These are phyloP conservation scores for Limnodromus scolopaceus DNA, from an alignment of 2,797 vertebrate species.

Conservation along the genomic window DNA sequence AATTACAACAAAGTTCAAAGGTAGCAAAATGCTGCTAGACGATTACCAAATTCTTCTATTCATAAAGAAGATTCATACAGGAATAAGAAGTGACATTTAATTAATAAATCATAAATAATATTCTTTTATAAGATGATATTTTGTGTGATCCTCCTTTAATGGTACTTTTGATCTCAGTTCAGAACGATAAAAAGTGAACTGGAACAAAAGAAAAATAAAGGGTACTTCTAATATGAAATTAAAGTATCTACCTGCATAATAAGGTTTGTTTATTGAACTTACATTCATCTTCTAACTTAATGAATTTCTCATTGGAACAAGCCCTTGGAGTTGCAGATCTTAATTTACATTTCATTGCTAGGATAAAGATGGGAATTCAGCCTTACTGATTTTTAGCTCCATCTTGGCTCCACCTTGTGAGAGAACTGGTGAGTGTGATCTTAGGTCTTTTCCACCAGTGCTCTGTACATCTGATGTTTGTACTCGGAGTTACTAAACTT, in stretches of 20 bases:
- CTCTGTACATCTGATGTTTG: background rate
- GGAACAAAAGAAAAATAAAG: background rate
- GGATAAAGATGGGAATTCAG: background rate
- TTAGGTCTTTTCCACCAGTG: background rate
- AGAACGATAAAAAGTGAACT: background rate
- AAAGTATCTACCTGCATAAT: background rate
- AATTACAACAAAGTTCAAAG: background rate
- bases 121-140: background rate
- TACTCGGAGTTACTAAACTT: background rate
- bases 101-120: background rate
- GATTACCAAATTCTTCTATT: background rate
- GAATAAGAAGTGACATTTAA: background rate
- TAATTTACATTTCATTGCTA: background rate
- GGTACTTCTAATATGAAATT: background rate
- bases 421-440: background rate
- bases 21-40: background rate
- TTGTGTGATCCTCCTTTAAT: background rate
- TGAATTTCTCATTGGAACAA: background rate
- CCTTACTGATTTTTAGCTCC: background rate
- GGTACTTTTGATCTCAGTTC: background rate
- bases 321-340: background rate
- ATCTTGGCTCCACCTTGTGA: background rate
- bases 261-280: background rate
- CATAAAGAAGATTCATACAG: background rate
- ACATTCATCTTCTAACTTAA: background rate